These are phyloP conservation scores for Mycalesis mineus DNA, from an alignment of 2,888 invertebrate species.

Conservation along the genomic window DNA sequence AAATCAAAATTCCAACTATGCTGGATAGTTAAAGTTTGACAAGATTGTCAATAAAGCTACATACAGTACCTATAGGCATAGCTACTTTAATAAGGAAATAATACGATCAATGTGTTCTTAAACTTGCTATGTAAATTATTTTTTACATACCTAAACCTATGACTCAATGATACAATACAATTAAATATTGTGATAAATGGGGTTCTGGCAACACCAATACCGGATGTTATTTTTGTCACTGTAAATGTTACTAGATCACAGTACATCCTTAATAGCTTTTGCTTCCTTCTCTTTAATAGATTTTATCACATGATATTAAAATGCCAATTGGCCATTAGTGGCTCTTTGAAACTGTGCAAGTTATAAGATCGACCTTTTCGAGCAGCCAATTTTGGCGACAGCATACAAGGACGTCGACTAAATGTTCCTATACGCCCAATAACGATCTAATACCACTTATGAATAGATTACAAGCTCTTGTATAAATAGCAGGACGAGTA, in stretches of 20 bases:
- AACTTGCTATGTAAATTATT: conserved; percentile 8
- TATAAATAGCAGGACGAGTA: conserved; percentile 57
- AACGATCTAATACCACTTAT: conserved; percentile 39
- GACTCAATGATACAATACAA: conserved; percentile 3
- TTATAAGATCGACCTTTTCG: conserved; percentile 39
- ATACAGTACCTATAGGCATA: background rate
- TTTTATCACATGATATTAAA: conserved; percentile 30
- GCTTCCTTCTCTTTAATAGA: conserved; percentile 8
- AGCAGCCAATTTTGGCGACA: conserved; percentile 45
- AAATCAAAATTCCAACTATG: no score
- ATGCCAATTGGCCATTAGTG: conserved; percentile 45
- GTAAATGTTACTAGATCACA: conserved; percentile 8
- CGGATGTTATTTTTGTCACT: conserved; percentile 7
- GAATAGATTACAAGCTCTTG: conserved; percentile 48
- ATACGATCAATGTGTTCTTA: background rate
- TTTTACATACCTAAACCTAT: background rate
- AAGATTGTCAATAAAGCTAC: no score
- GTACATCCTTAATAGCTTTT: conserved; percentile 9
- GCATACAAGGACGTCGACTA: conserved; percentile 51
- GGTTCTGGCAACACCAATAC: background rate
- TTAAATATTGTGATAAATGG: background rate
- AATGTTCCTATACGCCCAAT: conserved; percentile 45
- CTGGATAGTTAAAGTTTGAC: no score
- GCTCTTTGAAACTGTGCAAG: conserved; percentile 20
- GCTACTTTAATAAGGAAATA: background rate